Evolutionary conservation across 2,888 invertebrate species (phyloP), one percentile per base, ranked within the genome.

Genomic region (Luperina testacea): DNA sequence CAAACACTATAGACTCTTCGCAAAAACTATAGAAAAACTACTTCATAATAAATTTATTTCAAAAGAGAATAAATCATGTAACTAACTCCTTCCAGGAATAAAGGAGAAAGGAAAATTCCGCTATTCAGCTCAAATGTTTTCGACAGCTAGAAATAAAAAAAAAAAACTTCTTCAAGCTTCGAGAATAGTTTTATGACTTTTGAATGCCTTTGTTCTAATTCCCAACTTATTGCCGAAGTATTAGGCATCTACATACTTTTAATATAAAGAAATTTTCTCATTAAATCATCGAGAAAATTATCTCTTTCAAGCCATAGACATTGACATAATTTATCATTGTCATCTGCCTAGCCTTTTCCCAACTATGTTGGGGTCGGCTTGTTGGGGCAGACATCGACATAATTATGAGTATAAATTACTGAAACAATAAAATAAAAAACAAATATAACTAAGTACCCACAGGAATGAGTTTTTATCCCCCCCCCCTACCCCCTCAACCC

Each of bases 91-190:
- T 77, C 9, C 45, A 68, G 64, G 73, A 80, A 80, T 51, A 75
- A 80, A 73, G 27, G 7, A 63, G 67, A 67, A 53, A n/a, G 20
- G 61, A n/a, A 77, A 77, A 70, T 59, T 84, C 67, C 72, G 13
- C 70, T 75, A 71, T 84, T 84, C 84, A 81, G 63, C 85, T 68
- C 15, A 32, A 84, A 84, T 81, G 72, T 84, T 84, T 84, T 84
- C 69, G 65, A 81, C 63, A 81, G 53, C 72, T 73, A 63, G 27
- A 73, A 75, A 71, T 75, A 59, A 77, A 59, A 77, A 77, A 59
- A 77, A 77, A 77, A 83, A 80, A 70, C 61, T 75, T 63, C 57
- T 53, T 20, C 51, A 27, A 84, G 76, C 73, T 76, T 80, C 57
- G 42, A 38, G 15, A 64, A 59, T 76, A 83, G 75, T 83, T 83